Evolutionary conservation across 2,888 invertebrate genomes (phyloP).

Genomic region (Pterostichus niger): DNA sequence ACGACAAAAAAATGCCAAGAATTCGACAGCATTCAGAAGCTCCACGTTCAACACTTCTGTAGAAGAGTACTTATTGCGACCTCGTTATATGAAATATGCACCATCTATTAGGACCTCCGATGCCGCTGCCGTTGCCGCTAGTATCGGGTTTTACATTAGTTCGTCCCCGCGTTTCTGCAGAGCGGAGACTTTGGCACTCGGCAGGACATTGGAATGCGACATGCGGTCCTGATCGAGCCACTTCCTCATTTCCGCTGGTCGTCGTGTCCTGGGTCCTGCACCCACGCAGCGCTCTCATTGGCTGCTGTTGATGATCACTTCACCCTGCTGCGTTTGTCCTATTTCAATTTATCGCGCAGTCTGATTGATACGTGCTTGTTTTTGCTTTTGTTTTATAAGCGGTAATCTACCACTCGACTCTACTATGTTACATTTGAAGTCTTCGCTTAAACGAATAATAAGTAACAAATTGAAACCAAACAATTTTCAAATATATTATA

Average conservation of each 20-base stretch:
- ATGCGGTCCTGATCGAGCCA: slow-evolving; percentile 23
- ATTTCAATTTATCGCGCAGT: no score
- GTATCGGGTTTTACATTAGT: slow-evolving; percentile 18
- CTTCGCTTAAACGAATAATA: no score
- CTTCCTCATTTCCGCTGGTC: slow-evolving; percentile 20
- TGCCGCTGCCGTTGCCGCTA: neutral
- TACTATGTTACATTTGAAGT: no score
- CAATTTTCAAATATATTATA: no score
- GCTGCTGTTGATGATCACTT: no score
- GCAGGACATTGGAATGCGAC: slow-evolving; percentile 40
- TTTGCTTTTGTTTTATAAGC: no score
- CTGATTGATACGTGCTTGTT: no score
- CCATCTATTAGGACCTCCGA: slow-evolving; percentile 17
- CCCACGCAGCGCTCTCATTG: neutral
- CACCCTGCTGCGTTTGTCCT: neutral
- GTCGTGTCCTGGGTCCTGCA: neutral
- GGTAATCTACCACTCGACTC: no score
- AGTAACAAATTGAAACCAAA: no score
- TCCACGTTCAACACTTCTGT: neutral
- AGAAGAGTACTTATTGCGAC: slow-evolving; percentile 15
- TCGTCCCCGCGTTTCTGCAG: slow-evolving; percentile 1
- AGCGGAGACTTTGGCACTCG: neutral
- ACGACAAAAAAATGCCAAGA: neutral
- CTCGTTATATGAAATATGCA: slow-evolving; percentile 41
- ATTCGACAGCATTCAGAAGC: neutral